Percentiles rank a stretch among this genome's conserved stretches.
Conservation (phyloP, 2,113 vertebrate species). For the Melanerpes formicivorus region DNA sequence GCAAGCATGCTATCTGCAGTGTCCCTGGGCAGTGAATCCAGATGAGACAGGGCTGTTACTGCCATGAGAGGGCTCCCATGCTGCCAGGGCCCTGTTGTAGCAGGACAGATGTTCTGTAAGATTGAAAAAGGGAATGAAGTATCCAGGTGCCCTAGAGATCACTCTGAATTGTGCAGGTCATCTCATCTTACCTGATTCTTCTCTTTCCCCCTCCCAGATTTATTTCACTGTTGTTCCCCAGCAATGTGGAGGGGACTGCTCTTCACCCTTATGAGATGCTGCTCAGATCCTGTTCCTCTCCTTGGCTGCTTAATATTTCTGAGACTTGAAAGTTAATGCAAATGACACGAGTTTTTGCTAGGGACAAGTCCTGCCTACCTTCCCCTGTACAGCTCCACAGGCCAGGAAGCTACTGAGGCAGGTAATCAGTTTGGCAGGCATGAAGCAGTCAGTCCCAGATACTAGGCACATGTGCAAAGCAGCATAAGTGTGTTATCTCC, state of each 20-base stretch:
- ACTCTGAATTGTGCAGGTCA: not conserved
- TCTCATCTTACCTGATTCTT: not conserved
- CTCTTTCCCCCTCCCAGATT: not conserved
- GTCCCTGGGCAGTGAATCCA: not conserved
- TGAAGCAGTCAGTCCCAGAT: not conserved
- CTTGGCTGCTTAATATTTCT: not conserved
- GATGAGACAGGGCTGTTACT: not conserved
- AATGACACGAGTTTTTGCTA: not conserved
- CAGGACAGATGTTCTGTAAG: not conserved
- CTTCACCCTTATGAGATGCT: not conserved
- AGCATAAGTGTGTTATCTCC: not conserved
- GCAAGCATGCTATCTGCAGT: not conserved
- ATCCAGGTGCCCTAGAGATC: not conserved
- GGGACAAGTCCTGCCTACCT: not conserved
- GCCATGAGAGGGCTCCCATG: not conserved
- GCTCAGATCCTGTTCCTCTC: not conserved
- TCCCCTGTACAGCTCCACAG: not conserved
- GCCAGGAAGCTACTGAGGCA: not conserved
- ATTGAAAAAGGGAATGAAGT: not conserved
- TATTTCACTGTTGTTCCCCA: not conserved
- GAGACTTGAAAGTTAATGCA: not conserved
- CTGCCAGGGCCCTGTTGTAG: not conserved
- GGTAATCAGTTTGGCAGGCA: not conserved
- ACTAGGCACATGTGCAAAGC: not conserved
- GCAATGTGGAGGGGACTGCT: not conserved